phyloP scores from a whole-genome alignment of 2,797 vertebrate species.

The Lagorchestes hirsutus region DNA sequence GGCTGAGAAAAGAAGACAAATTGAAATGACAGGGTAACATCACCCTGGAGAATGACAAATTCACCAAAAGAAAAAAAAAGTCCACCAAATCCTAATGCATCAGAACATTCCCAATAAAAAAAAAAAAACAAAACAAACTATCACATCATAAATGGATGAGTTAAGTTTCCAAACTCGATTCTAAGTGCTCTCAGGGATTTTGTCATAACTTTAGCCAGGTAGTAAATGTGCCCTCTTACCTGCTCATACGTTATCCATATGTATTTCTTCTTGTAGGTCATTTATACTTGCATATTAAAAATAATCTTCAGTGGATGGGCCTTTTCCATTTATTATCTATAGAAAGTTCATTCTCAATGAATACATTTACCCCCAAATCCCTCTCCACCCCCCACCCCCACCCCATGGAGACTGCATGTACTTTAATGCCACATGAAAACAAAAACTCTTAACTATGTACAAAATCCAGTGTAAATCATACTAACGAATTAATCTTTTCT shows the following conservation, averaged over 20 bases:
- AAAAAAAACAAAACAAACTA: background rate
- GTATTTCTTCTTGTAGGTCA: constrained; percentile 41
- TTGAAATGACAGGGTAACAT: background rate
- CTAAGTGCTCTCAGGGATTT: constrained; percentile 33
- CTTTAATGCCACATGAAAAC: background rate
- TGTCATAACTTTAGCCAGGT: constrained; percentile 63
- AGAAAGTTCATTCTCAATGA: constrained; percentile 63
- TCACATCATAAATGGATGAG: constrained; percentile 49
- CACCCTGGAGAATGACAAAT: background rate
- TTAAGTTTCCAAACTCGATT: constrained; percentile 63
- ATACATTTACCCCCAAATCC: constrained; percentile 59
- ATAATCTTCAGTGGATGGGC: constrained; percentile 20
- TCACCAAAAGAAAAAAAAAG: background rate
- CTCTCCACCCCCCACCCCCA: background rate
- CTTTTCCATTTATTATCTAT: constrained; percentile 53
- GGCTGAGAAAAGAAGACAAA: background rate
- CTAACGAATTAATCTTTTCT: constrained; percentile 13
- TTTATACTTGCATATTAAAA: constrained; percentile 57
- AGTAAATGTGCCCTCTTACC: constrained; percentile 57
- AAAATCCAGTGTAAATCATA: constrained; percentile 50
- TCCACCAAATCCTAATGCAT: background rate
- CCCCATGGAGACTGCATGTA: constrained; percentile 9
- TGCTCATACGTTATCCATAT: constrained; percentile 46
- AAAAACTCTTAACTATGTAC: background rate
- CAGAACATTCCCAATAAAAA: background rate